These are phyloP conservation scores for Dolichomitus sp. DNA, from an alignment of 2,888 invertebrate species.

Conservation along the genomic window DNA sequence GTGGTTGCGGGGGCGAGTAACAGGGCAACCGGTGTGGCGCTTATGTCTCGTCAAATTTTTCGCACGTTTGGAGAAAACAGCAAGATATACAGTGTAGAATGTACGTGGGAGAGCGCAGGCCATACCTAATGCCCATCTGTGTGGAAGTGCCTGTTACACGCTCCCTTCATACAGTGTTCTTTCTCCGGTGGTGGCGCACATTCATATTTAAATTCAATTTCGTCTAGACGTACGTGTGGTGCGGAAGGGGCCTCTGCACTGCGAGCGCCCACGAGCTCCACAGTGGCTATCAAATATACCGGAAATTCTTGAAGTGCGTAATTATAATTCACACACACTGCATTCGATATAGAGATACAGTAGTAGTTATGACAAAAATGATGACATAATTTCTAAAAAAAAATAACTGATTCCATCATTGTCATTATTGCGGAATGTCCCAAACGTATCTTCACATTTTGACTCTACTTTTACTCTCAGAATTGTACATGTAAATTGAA, in stretches of 20 bases:
- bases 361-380: not conserved
- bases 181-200: slow-evolving; percentile 42
- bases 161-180: slow-evolving; percentile 45
- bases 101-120: slow-evolving; percentile 42
- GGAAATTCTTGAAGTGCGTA: slow-evolving; percentile 37
- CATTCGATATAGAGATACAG: not conserved
- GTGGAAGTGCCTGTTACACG: slow-evolving; percentile 67
- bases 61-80: slow-evolving; percentile 50
- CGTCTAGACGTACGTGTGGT: slow-evolving; percentile 63
- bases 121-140: slow-evolving; percentile 69
- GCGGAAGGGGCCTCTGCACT: slow-evolving; percentile 26
- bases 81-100: slow-evolving; percentile 35
- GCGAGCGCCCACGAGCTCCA: slow-evolving; percentile 21
- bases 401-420: not conserved
- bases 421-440: not conserved
- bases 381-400: not conserved
- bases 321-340: slow-evolving; percentile 1
- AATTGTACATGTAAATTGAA: no score
- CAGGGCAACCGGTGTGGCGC: slow-evolving; percentile 7
- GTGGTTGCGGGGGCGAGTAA: slow-evolving; percentile 24
- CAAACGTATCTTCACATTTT: no score
- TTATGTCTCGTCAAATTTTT: slow-evolving; percentile 60
- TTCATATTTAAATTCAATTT: slow-evolving; percentile 72
- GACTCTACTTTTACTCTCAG: no score
- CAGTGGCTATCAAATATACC: slow-evolving; percentile 60